These are phyloP conservation scores for Oreochromis mossambicus DNA, from an alignment of 2,797 vertebrate species.

Conservation along the genomic window DNA sequence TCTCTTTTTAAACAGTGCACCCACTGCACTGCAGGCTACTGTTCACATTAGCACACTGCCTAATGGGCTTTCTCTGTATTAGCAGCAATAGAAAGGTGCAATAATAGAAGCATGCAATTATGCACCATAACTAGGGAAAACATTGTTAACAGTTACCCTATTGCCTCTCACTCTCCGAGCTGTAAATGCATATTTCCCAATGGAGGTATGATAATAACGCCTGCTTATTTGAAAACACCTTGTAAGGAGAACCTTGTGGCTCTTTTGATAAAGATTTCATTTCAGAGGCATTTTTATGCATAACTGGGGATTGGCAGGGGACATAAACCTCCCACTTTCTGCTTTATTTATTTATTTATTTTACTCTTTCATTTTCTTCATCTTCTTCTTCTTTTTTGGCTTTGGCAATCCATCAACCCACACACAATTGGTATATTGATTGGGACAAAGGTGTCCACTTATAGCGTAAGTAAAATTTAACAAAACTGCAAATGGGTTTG, in stretches of 20 bases:
- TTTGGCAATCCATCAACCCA: neutral
- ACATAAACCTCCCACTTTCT: constrained; percentile 54
- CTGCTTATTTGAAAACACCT: constrained; percentile 81
- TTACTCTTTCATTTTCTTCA: constrained; percentile 19
- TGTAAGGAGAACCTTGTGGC: constrained; percentile 78
- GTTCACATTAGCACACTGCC: constrained; percentile 62
- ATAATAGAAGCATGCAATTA: constrained; percentile 78
- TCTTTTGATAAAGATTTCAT: constrained; percentile 79
- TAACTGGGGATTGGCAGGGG: constrained; percentile 69
- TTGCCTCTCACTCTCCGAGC: constrained; percentile 69
- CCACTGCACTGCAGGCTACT: constrained; percentile 68
- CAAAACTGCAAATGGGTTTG: constrained; percentile 15
- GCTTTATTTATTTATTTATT: constrained; percentile 37
- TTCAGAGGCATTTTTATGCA: constrained; percentile 75
- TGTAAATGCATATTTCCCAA: constrained; percentile 79
- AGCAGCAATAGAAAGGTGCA: constrained; percentile 73
- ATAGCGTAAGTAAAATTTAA: constrained; percentile 1
- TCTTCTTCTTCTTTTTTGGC: neutral
- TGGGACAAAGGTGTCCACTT: constrained; percentile 25
- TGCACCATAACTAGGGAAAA: constrained; percentile 77
- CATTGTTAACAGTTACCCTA: constrained; percentile 75
- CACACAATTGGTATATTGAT: constrained; percentile 15
- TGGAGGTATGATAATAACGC: constrained; percentile 74
- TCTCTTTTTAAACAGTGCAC: constrained; percentile 65
- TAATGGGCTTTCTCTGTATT: constrained; percentile 72